phyloP scores from a whole-genome alignment of 1,140 invertebrate species.

The Mya arenaria region DNA sequence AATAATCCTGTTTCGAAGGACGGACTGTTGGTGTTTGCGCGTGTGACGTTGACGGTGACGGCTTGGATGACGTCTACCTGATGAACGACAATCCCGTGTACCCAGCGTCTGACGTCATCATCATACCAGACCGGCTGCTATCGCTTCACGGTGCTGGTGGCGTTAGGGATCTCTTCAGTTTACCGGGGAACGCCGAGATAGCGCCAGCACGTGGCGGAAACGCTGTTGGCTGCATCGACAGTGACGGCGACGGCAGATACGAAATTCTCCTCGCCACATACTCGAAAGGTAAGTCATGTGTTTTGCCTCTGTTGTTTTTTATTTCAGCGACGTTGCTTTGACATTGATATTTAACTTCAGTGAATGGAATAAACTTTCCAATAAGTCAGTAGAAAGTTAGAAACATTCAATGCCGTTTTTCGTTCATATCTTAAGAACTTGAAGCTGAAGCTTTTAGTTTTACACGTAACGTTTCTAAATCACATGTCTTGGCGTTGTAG shows the following conservation, averaged over 20 bases:
- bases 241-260: slow-evolving; percentile 17
- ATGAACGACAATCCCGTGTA: slow-evolving; percentile 35
- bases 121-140: slow-evolving; percentile 30
- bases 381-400: neutral
- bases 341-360: neutral
- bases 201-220: slow-evolving; percentile 29
- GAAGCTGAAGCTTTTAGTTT: neutral
- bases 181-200: neutral
- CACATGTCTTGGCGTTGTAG: neutral
- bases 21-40: slow-evolving; percentile 32
- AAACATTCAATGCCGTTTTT: neutral
- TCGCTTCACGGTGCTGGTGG: neutral
- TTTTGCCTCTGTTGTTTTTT: neutral
- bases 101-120: neutral
- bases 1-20: too few species aligned
- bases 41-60: slow-evolving; percentile 52
- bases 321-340: neutral
- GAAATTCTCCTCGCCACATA: slow-evolving; percentile 29
- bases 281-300: neutral
- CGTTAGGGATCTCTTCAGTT: slow-evolving; percentile 13
- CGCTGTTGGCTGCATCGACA: slow-evolving; percentile 44
- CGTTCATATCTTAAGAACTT: neutral
- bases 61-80: slow-evolving; percentile 40
- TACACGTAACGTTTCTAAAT: neutral
- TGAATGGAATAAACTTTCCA: neutral